phyloP scores from a whole-genome alignment of 2,888 invertebrate genomes.

The Rotaria magnacalcarata region DNA sequence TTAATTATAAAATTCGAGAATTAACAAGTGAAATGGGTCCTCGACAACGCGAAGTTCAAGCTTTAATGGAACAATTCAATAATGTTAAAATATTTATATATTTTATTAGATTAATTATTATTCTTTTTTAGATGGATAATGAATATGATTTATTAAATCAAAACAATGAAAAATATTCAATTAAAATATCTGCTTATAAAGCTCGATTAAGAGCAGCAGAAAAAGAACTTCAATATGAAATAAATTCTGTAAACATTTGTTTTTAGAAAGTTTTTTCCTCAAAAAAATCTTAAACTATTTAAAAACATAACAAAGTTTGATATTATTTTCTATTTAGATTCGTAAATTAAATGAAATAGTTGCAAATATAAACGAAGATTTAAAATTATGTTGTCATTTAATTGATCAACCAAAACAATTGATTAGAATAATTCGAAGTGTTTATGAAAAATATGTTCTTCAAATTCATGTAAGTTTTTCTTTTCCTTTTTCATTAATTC shows the following conservation, averaged over 20 bases:
- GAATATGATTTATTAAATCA: background rate
- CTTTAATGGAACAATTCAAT: background rate
- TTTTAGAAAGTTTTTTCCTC: background rate
- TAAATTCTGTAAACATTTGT: background rate
- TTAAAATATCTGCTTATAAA: background rate
- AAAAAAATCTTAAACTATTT: too few relatives aligned
- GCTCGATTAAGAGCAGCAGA: background rate
- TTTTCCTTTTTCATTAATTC: background rate
- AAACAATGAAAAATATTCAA: background rate
- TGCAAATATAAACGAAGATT: background rate
- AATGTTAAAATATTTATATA: too few relatives aligned
- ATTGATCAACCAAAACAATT: background rate
- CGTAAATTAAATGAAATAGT: background rate
- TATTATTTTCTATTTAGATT: too few relatives aligned
- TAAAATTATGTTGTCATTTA: background rate
- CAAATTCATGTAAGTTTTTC: background rate
- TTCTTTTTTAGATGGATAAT: slow-evolving; percentile 18
- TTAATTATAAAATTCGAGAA: slow-evolving; percentile 5
- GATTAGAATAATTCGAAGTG: background rate
- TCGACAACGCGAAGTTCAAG: background rate
- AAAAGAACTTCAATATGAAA: background rate
- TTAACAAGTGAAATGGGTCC: background rate
- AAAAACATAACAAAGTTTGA: too few relatives aligned
- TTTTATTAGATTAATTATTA: too few relatives aligned
- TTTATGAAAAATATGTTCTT: background rate